Conservation (phyloP, 2,797 vertebrate species). For the Glyptemys insculpta region DNA sequence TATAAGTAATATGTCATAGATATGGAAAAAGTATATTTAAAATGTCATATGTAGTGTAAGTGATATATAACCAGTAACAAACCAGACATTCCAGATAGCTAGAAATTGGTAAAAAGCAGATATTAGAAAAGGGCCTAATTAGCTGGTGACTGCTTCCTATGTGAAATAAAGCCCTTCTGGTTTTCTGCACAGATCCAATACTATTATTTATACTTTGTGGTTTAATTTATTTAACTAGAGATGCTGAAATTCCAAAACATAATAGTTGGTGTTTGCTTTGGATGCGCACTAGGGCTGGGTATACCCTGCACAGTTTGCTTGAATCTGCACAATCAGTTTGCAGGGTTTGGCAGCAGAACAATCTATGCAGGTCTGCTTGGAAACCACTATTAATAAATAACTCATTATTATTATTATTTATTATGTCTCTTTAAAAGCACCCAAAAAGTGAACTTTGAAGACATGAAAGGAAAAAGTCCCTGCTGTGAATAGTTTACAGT, state of each 20-base stretch:
- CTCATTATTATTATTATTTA: background rate
- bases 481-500: background rate
- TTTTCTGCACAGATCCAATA: background rate
- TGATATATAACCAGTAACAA: background rate
- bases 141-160: background rate
- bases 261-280: background rate
- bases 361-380: background rate
- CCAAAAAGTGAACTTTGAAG: background rate
- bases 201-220: background rate
- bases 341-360: background rate
- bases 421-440: background rate
- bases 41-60: background rate
- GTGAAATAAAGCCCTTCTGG: background rate
- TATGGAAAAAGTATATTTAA: background rate
- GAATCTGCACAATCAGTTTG: background rate
- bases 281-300: background rate
- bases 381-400: conserved; percentile 8
- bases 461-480: background rate
- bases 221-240: background rate
- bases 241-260: background rate
- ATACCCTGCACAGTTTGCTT: background rate
- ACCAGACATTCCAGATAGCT: background rate
- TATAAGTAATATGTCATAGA: background rate
- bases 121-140: background rate
- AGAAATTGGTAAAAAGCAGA: background rate